Evolutionary conservation across 1,140 invertebrate species (phyloP), one percentile per base, ranked within the genome.

Genomic region (Drosophila tropicalis): DNA sequence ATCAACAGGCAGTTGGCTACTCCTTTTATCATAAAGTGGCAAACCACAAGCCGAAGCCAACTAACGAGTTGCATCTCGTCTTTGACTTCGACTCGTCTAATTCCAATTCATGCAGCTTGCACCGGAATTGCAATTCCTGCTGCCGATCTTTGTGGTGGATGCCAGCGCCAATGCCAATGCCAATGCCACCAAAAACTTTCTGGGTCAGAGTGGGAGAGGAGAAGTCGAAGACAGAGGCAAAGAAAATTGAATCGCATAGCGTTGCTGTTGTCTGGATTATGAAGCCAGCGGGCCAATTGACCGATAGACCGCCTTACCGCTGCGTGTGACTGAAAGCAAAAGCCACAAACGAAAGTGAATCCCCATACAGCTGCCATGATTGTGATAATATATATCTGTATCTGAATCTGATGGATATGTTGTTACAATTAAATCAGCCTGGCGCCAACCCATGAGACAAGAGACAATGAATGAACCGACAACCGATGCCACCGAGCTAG

Each of bases 291-390:
- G 64, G 29, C 61, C 79, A 68, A 83, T 61, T 55, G 63, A 67
- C 56, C 56, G 22, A 39, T 39, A 39, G 36, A 70, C 19, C 66
- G 67, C 67, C 75, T 64, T 79, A 41, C 64, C 41, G 60, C 76
- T 68, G 81, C 81, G 70, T 76, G 84, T 76, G 80, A 74, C 68
- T 71, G 80, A 82, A 82, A 81, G 72, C 79, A 81, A 84, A 85
- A 85, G 78, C 82, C 66, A 12, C 62, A 22, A 89, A 79, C 71
- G 84, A 89, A 89, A 89, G 84, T 89, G 84, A 89, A 89, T 89
- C 69, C 73, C 63, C 39, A 36, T 13, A 4, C 36, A 2, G 10
- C 36, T 13, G 12, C 7, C 17, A 19, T 29, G 44, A 40, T 62
- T 39, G 36, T 44, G 64, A 32, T 67, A 56, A 19, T 40, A 36